phyloP scores from a whole-genome alignment of 1,140 invertebrate species.

The Neodiprion lecontei region DNA sequence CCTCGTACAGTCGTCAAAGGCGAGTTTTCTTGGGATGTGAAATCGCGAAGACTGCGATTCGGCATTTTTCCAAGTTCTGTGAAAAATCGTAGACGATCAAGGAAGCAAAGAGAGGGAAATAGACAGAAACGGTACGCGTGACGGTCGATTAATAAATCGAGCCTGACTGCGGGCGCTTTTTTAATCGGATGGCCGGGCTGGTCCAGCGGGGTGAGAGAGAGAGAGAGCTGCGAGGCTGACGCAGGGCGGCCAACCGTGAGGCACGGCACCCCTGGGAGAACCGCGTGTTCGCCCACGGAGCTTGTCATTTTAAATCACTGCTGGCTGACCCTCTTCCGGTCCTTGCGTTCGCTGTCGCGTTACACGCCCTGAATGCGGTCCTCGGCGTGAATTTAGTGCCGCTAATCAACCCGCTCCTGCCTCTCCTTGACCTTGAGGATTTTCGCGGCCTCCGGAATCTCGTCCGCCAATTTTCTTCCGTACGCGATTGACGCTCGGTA shows the following conservation, averaged over 20 bases:
- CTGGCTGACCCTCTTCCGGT: constrained; percentile 25
- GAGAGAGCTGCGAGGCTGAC: constrained; percentile 22
- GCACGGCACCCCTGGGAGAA: constrained; percentile 52
- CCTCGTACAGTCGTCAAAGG: too few relatives aligned
- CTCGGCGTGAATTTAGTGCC: constrained; percentile 20
- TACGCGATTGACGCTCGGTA: neutral
- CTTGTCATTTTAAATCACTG: constrained; percentile 57
- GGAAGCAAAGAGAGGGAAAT: constrained; percentile 7
- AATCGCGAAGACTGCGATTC: too few relatives aligned
- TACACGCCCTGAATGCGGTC: constrained; percentile 17
- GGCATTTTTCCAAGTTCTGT: too few relatives aligned
- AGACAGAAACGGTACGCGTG: constrained; percentile 6
- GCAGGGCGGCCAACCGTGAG: constrained; percentile 39
- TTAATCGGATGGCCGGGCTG: constrained; percentile 47
- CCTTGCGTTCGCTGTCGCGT: constrained; percentile 6
- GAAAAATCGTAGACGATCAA: neutral
- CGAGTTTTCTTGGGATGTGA: too few relatives aligned
- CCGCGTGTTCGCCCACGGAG: constrained; percentile 31
- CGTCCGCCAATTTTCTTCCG: constrained; percentile 3
- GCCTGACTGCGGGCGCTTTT: constrained; percentile 35
- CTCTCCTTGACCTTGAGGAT: constrained; percentile 4
- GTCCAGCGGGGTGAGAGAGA: constrained; percentile 28
- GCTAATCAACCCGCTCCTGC: constrained; percentile 12
- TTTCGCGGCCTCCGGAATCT: constrained; percentile 8
- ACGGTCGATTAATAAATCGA: neutral